Percentiles rank a stretch among this genome's conserved stretches.
These are phyloP conservation scores for Hiodon tergisus DNA, from an alignment of 2,113 vertebrate species.

Conservation along the genomic window DNA sequence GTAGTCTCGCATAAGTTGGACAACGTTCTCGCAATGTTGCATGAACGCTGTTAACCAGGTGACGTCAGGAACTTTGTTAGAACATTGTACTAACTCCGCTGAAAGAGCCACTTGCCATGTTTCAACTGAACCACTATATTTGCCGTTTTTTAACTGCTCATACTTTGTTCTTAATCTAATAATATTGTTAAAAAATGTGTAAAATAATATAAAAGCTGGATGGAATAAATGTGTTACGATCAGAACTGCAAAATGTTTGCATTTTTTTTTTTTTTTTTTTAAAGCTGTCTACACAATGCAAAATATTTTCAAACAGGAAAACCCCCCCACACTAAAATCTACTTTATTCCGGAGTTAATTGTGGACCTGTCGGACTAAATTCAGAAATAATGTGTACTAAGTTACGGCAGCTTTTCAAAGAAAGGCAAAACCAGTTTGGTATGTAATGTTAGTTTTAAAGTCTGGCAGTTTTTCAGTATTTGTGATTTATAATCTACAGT, in stretches of 20 bases:
- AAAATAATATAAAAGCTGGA: slow-evolving; percentile 46
- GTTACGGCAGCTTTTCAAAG: not conserved
- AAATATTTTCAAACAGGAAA: no score
- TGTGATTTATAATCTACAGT: slow-evolving; percentile 14
- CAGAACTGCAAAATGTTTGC: not conserved
- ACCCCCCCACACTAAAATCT: no score
- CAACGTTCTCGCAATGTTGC: slow-evolving; percentile 2
- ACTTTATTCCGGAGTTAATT: no score
- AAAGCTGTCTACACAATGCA: not conserved
- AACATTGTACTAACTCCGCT: not conserved
- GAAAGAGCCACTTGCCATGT: not conserved
- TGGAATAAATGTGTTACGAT: slow-evolving; percentile 44
- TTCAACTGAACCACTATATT: slow-evolving; percentile 33
- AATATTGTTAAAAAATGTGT: slow-evolving; percentile 49
- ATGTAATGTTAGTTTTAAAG: not conserved
- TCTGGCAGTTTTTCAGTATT: slow-evolving; percentile 1
- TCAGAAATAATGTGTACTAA: not conserved
- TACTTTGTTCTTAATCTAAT: slow-evolving; percentile 6
- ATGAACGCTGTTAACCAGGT: slow-evolving; percentile 29
- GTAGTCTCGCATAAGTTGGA: slow-evolving; percentile 29
- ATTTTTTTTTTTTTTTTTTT: slow-evolving; percentile 16
- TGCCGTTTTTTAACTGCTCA: slow-evolving; percentile 41
- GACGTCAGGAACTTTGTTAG: no score
- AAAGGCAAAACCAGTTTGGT: not conserved
- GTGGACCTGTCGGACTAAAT: not conserved